Evolutionary conservation across 1,140 invertebrate species (phyloP).

Genomic region (Macrocentrus cingulum): DNA sequence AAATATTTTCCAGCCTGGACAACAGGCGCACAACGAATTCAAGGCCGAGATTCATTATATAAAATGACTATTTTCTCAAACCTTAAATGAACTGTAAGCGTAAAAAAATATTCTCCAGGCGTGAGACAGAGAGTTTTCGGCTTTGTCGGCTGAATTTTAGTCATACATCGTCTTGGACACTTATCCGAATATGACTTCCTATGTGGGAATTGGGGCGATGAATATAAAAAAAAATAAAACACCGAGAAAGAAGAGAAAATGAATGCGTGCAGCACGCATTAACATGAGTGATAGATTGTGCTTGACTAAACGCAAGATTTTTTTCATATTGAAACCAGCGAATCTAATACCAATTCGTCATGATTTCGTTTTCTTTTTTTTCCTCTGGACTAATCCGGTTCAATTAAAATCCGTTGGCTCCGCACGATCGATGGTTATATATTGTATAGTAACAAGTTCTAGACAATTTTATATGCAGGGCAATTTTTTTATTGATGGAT

Average conservation of each 20-base stretch:
- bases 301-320: background rate
- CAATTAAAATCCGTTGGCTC: no score
- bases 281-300: slow-evolving; percentile 9
- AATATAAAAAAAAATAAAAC: background rate
- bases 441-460: no score
- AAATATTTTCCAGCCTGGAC: slow-evolving; percentile 55
- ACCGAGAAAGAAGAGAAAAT: background rate
- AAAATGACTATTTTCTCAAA: background rate
- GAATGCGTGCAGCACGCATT: background rate
- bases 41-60: background rate
- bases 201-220: background rate
- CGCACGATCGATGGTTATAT: no score
- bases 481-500: no score
- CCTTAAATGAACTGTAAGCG: background rate
- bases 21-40: slow-evolving; percentile 43
- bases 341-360: no score
- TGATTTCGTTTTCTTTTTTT: no score
- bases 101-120: slow-evolving; percentile 31
- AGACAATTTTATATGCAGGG: no score
- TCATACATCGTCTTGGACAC: background rate
- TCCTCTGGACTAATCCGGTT: no score
- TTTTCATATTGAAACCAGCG: background rate
- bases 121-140: slow-evolving; percentile 35
- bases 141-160: slow-evolving; percentile 45
- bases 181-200: background rate